A percentile compares a stretch with the other conserved stretches of the same genome.
Evolutionary conservation across 2,888 invertebrate species (phyloP).

Genomic region (Branchipolynoe longqiensis): DNA sequence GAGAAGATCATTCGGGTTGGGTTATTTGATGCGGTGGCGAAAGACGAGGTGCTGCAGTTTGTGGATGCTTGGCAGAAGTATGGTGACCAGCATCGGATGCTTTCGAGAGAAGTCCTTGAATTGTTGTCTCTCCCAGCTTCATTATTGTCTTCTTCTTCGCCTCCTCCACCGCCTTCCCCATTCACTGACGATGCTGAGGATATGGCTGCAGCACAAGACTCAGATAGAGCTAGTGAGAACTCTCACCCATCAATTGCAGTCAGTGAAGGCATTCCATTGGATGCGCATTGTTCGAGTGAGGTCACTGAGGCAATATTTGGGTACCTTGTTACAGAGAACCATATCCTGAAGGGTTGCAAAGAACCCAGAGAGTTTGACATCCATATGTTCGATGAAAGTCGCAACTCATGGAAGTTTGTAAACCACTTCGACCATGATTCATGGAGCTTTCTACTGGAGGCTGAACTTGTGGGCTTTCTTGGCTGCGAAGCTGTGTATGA

Average conservation of each 20-base stretch:
- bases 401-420: slow-evolving; percentile 14
- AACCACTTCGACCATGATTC: not conserved
- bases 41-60: not conserved
- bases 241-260: not conserved
- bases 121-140: not conserved
- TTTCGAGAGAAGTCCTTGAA: not conserved
- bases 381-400: not conserved
- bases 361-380: slow-evolving; percentile 4
- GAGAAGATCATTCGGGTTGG: not conserved
- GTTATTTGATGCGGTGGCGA: not conserved
- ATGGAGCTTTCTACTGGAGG: not conserved
- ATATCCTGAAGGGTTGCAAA: no score
- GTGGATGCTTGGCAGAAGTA: slow-evolving; percentile 7
- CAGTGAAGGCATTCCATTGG: no score
- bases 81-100: not conserved
- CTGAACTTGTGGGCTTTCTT: slow-evolving; percentile 14
- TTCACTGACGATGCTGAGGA: not conserved
- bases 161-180: not conserved
- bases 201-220: not conserved
- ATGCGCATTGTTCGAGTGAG: no score
- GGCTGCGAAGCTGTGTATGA: slow-evolving; percentile 19
- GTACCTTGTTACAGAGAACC: not conserved
- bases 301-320: not conserved
- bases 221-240: not conserved
- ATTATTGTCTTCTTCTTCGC: no score